Evolutionary conservation across 2,888 invertebrate genomes (phyloP), one percentile per base, ranked within the genome.

Genomic region (Strigamia crassipes): DNA sequence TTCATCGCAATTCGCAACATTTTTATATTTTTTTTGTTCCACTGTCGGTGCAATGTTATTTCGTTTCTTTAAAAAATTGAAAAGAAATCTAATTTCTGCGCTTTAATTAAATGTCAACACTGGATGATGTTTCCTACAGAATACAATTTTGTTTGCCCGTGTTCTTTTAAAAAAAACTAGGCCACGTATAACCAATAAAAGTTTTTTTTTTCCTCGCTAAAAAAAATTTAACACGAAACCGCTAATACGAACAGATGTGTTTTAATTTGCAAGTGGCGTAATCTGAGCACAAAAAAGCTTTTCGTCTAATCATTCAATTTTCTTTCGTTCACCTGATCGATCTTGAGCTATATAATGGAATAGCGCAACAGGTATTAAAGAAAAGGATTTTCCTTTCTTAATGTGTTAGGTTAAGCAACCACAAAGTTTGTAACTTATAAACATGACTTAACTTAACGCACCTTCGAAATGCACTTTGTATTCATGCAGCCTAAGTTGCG

Each of bases 231-330:
- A n/a, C 0, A 15, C 15, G 46, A n/a, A 13, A 46, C 46, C 38
- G 3, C 46, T 13, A 46, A 46, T 46, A n/a, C 46, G 15, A 13
- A 46, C 8, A 46, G 12, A 5, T 5, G 5, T 13, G 46, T 13
- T 66, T 66, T 66, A 66, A 66, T 66, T 66, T 66, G 61, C 21
- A 1, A 6, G 61, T 6, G 8, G 46, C 12, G 61, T 66, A 66
- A 66, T 66, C 61, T 66, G 21, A 66, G 61, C 23, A 66, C 61
- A 66, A 27, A 27, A 23, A 23, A 18, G 1, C 61, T 66, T 66
- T 46, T 66, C 9, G 21, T 66, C 23, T 23, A 66, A n/a, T 66
- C 61, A 66, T 66, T 66, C 61, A 66, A 12, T 66, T 66, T 66
- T 66, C 18, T 66, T 66, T 23, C 61, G 23, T 66, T 23, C 61